These are phyloP conservation scores for Phyllotis vaccarum DNA, from an alignment of 2,797 vertebrate species.

Conservation along the genomic window DNA sequence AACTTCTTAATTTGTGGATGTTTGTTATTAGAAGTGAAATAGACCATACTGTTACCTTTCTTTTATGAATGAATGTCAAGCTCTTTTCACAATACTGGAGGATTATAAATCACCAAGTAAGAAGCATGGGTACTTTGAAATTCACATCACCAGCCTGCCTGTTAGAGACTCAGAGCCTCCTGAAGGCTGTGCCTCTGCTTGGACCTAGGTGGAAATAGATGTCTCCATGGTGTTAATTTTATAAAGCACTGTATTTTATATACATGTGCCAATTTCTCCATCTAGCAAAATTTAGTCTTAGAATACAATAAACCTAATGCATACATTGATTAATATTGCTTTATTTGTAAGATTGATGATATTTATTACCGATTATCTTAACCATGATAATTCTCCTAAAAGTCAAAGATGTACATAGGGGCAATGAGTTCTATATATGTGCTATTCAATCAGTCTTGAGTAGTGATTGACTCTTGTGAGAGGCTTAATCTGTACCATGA, in stretches of 20 bases:
- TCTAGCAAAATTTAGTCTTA: not conserved
- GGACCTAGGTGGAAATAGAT: not conserved
- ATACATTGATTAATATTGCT: not conserved
- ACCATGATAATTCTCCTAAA: not conserved
- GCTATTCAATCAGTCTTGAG: not conserved
- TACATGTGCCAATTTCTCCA: not conserved
- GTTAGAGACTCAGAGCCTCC: not conserved
- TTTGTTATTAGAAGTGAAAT: not conserved
- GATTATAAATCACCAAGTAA: not conserved
- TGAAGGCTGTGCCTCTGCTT: not conserved
- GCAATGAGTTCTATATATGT: not conserved
- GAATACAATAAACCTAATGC: not conserved
- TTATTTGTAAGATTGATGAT: not conserved
- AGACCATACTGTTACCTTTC: not conserved
- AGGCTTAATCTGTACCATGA: not conserved
- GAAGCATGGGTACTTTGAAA: not conserved
- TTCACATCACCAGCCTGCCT: not conserved
- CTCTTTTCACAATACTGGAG: not conserved
- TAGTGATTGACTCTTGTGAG: not conserved
- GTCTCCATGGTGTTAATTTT: not conserved
- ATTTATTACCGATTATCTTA: conserved; percentile 27
- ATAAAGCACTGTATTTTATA: conserved; percentile 2
- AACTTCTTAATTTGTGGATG: not conserved
- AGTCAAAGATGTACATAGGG: not conserved
- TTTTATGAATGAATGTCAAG: not conserved